Evolutionary conservation across 1,140 invertebrate species (phyloP).

Genomic region (Drosophila equinoxialis): DNA sequence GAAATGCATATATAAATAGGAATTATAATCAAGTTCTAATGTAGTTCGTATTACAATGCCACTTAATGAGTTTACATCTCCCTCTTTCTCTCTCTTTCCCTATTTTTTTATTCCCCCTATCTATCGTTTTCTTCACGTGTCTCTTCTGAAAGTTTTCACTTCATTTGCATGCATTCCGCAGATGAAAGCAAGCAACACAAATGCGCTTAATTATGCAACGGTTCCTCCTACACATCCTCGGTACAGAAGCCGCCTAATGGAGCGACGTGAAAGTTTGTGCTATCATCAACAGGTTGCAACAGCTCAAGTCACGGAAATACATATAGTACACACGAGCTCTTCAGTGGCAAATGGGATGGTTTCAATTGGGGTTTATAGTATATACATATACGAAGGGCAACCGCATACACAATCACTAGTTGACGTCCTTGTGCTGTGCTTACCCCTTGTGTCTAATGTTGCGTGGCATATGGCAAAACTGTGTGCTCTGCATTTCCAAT

Average conservation of each 20-base stretch:
- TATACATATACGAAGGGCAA: background rate
- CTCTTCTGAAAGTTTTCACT: conserved; percentile 27
- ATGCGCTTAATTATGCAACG: conserved; percentile 67
- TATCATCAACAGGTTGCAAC: conserved; percentile 58
- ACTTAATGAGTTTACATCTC: conserved; percentile 41
- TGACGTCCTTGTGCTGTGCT: conserved; percentile 23
- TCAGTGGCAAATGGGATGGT: background rate
- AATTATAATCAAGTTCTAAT: conserved; percentile 34
- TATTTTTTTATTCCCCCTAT: background rate
- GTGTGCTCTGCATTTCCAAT: conserved; percentile 67
- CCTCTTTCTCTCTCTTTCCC: background rate
- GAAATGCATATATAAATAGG: conserved; percentile 4
- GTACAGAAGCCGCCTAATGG: conserved; percentile 46
- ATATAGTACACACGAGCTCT: background rate
- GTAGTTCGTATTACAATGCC: conserved; percentile 25
- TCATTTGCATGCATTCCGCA: conserved; percentile 65
- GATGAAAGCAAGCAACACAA: conserved; percentile 52
- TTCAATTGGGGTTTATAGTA: background rate
- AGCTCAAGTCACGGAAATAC: conserved; percentile 17
- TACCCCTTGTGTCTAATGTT: conserved; percentile 48
- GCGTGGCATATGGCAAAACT: conserved; percentile 63
- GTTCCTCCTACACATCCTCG: conserved; percentile 26
- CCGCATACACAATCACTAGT: conserved; percentile 22
- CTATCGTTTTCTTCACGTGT: background rate
- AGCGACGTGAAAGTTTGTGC: conserved; percentile 36